Evolutionary conservation across 2,113 vertebrate species (phyloP).

Genomic region (Empidonax traillii): DNA sequence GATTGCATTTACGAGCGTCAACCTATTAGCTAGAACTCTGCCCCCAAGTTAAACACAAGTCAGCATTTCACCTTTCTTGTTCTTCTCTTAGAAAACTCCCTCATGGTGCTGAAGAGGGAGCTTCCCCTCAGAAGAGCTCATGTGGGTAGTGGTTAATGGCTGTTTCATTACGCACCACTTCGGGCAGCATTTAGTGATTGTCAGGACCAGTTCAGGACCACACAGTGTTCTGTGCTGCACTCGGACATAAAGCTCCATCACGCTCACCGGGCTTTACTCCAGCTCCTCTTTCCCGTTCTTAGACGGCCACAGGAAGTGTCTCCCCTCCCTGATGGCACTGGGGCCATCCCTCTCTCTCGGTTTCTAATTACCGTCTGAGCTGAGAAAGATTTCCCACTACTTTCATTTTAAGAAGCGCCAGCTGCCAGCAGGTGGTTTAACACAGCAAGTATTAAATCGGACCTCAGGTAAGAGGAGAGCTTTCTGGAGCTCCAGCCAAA

Average conservation of each 20-base stretch:
- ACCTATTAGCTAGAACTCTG: not conserved
- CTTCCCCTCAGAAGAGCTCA: not conserved
- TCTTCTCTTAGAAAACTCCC: not conserved
- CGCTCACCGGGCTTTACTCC: fast-evolving
- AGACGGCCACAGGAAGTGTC: not conserved
- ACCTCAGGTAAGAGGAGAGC: too few species aligned
- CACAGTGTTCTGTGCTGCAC: fast-evolving
- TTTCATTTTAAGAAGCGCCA: not conserved
- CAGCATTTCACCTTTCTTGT: not conserved
- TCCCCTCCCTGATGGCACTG: fast-evolving
- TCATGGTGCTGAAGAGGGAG: not conserved
- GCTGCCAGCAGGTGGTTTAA: not conserved
- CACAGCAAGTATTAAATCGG: fast-evolving
- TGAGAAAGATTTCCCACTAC: not conserved
- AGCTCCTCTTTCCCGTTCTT: not conserved
- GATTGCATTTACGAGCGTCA: not conserved
- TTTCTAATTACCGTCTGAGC: fast-evolving
- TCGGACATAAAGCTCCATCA: not conserved
- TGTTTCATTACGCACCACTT: not conserved
- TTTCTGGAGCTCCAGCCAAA: fast-evolving
- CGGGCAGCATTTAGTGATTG: not conserved
- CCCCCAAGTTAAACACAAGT: not conserved
- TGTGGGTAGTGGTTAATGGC: fast-evolving
- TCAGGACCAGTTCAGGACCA: not conserved
- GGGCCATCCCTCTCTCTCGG: not conserved